Conservation (phyloP, 2,113 vertebrate species). For the Rhodinocichla rosea region DNA sequence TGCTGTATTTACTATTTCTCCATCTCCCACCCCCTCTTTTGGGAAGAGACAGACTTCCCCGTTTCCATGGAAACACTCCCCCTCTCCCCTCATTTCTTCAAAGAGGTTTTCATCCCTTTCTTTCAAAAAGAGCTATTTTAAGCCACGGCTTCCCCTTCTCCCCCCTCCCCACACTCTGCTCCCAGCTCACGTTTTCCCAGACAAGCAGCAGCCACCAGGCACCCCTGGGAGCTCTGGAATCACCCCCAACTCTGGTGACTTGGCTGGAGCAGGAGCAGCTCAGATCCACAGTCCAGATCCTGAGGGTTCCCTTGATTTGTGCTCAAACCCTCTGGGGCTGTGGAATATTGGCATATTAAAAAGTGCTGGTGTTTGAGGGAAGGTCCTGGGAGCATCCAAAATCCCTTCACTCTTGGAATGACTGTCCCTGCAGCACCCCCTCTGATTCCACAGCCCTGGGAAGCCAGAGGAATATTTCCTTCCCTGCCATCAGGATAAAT, state of each 20-base stretch:
- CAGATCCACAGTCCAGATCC: accelerated
- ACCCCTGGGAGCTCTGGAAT: accelerated
- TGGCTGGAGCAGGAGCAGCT: neutral
- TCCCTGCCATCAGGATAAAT: neutral
- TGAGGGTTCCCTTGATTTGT: neutral
- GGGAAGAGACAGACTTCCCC: slow-evolving; percentile 55
- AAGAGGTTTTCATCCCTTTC: slow-evolving; percentile 46
- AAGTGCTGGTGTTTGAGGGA: neutral
- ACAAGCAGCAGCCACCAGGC: neutral
- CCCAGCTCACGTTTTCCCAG: neutral
- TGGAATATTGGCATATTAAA: accelerated
- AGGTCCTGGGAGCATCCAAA: neutral
- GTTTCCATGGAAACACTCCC: slow-evolving; percentile 62
- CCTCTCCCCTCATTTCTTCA: slow-evolving; percentile 32
- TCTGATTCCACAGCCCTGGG: neutral
- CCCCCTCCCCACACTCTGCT: slow-evolving; percentile 19
- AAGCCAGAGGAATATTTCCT: neutral
- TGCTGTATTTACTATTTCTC: slow-evolving; percentile 50
- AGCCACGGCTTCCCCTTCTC: slow-evolving; percentile 50
- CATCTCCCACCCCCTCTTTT: slow-evolving; percentile 43
- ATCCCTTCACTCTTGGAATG: accelerated
- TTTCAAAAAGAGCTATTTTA: slow-evolving; percentile 56
- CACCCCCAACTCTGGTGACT: accelerated
- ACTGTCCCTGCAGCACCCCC: neutral
- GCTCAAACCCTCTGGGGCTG: no score